These are phyloP conservation scores for Lagopus muta DNA, from an alignment of 2,113 vertebrate genomes.

Conservation along the genomic window DNA sequence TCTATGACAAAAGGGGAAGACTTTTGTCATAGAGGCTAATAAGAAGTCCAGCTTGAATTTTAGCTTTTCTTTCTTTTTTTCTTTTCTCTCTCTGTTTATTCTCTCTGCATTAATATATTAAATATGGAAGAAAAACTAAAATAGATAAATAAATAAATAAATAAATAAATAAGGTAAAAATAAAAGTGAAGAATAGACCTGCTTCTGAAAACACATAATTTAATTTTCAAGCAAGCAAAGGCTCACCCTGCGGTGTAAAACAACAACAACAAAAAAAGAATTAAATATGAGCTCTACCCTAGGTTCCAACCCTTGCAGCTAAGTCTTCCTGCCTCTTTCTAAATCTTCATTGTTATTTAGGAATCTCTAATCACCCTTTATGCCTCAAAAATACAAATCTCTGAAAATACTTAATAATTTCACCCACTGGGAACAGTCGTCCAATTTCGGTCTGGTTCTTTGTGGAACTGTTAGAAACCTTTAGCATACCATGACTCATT, in stretches of 20 bases:
- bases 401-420: neutral
- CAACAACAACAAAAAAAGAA: neutral
- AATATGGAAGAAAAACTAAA: neutral
- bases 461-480: neutral
- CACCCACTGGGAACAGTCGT: neutral
- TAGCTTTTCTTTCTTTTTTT: neutral
- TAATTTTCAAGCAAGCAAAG: neutral
- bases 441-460: neutral
- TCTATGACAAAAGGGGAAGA: neutral
- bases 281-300: neutral
- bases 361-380: neutral
- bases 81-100: neutral
- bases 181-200: neutral
- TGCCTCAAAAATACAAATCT: neutral
- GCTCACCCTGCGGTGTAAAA: neutral
- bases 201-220: neutral
- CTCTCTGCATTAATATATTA: neutral
- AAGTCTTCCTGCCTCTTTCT: neutral
- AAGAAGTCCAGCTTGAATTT: neutral
- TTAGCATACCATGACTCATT: neutral
- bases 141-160: neutral
- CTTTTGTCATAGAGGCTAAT: neutral
- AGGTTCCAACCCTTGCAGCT: neutral
- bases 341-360: neutral
- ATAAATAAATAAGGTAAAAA: neutral